Base-by-base conservation (phyloP, 2,888 invertebrate genomes). In the Molorchus minor region DNA sequence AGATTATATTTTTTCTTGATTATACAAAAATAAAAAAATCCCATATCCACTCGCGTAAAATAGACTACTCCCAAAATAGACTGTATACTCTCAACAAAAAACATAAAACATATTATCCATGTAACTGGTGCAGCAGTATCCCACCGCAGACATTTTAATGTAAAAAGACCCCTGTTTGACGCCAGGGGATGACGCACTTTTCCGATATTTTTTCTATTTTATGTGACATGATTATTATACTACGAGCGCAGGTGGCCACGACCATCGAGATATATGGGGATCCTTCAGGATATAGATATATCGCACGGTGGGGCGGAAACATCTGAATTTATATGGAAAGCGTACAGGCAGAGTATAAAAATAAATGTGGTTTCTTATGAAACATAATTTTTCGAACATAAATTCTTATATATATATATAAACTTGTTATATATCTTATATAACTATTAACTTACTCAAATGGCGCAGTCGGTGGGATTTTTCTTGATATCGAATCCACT, bases 211-310 rank as follows among this genome's bases (percentile, higher is more conserved):
- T 67, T 62, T 71, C 74, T 73, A 75, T 76, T 78, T 78, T 79
- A 77, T 79, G 77, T 78, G 79, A 79, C 79, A 77, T 78, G 78
- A 78, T 79, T 78, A 78, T 79, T 78, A 79, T 79, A 77, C 77
- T 71, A 74, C 68, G 73, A 72, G 70, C 76, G 77, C 79, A 79
- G 79, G 79, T 79, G 79, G 77, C 71, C 71, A 58, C 64, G 74
- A 71, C 71, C 73, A 69, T 71, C 65, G 71, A 66, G 68, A 74
- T 75, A 73, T 74, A 71, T 74, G 71, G 75, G 72, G 71, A 72
- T 72, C 69, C 71, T 68, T 65, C 65, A 61, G 60, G 61, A 66
- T 65, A 69, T 71, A 75, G 75, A 75, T 75, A 74, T 73, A 71
- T 62, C 45, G 47, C 16, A 38, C 45, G 54, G 36, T 38, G 47